Percentiles rank a stretch among this genome's conserved stretches.
Evolutionary conservation across 1,140 invertebrate genomes (phyloP).

Genomic region (Aphis craccivora): DNA sequence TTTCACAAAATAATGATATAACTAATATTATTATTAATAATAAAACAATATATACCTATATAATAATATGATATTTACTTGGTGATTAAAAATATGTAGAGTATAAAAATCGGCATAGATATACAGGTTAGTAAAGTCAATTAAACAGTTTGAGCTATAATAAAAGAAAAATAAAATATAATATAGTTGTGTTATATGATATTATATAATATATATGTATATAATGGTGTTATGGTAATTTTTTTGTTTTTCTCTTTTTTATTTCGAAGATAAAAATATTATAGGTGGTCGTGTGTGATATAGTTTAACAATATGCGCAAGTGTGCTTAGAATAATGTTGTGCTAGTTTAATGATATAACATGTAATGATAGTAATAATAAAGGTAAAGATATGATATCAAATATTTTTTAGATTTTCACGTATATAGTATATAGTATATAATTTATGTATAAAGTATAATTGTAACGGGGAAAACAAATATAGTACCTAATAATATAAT

Average conservation of each 20-base stretch:
- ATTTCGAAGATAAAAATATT: neutral
- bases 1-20: neutral
- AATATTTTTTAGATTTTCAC: neutral
- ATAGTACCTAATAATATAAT: neutral
- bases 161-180: conserved; percentile 3
- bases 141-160: neutral
- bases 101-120: neutral
- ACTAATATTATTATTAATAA: neutral
- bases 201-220: neutral
- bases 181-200: conserved; percentile 1
- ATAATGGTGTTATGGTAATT: neutral
- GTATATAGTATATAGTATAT: neutral
- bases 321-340: neutral
- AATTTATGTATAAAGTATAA: conserved; percentile 18
- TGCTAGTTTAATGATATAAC: neutral
- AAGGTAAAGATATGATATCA: neutral
- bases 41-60: conserved; percentile 11
- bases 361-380: neutral
- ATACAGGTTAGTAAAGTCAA: neutral
- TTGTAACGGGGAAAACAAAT: neutral
- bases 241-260: neutral
- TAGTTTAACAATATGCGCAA: neutral
- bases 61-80: neutral
- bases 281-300: neutral
- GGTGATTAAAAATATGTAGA: neutral